Percentiles rank a stretch among this genome's conserved stretches.
Conservation (phyloP, 64 coral and sea anemone species). For the Dendronephthya gigantea region DNA sequence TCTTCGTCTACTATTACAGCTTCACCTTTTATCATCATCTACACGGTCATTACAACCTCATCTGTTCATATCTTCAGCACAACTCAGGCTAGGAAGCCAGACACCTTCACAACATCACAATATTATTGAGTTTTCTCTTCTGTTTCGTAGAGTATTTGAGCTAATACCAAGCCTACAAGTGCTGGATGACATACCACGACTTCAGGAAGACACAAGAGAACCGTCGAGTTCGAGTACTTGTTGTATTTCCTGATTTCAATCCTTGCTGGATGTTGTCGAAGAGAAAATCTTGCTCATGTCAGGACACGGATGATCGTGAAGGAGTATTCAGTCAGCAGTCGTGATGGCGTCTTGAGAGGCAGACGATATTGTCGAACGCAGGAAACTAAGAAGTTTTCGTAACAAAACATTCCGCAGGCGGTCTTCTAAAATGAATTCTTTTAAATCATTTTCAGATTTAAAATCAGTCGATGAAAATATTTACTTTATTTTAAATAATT, state of each 20-base stretch:
- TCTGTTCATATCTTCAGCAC: too few relatives aligned
- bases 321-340: too few relatives aligned
- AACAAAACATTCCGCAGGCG: neutral
- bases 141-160: slow-evolving; percentile 55
- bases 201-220: slow-evolving; percentile 38
- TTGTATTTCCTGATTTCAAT: neutral
- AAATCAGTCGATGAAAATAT: neutral
- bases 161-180: slow-evolving; percentile 56
- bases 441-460: neutral
- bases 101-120: too few relatives aligned
- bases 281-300: too few relatives aligned
- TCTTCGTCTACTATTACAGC: too few relatives aligned
- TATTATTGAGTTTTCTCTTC: neutral
- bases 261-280: neutral
- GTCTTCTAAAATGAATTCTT: neutral
- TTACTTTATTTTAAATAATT: too few relatives aligned
- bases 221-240: neutral
- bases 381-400: too few relatives aligned
- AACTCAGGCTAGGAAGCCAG: too few relatives aligned
- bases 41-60: too few relatives aligned
- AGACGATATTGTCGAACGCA: neutral
- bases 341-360: too few relatives aligned
- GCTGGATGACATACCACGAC: slow-evolving; percentile 71
- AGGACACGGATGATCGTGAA: too few relatives aligned
- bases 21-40: too few relatives aligned